phyloP scores from a whole-genome alignment of 2,888 invertebrate species.

The Morinoia aosen region DNA sequence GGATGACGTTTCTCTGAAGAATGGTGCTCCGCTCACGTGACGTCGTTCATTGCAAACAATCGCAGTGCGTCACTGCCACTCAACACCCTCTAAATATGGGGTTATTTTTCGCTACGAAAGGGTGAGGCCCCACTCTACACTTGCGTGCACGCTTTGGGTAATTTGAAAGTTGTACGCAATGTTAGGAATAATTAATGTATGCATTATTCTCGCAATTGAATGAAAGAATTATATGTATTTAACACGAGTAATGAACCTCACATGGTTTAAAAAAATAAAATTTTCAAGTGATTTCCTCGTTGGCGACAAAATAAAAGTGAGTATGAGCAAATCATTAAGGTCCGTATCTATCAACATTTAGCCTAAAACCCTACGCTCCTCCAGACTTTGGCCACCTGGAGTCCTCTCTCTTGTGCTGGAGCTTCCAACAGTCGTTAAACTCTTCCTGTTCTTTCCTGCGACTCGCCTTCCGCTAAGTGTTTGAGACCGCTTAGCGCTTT shows the following conservation, averaged over 20 bases:
- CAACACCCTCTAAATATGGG: conserved; percentile 33
- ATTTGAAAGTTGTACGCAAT: background rate
- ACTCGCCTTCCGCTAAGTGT: conserved; percentile 51
- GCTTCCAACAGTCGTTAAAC: conserved; percentile 50
- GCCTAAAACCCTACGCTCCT: background rate
- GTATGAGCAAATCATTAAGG: background rate
- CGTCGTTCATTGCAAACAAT: conserved; percentile 53
- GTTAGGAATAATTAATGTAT: background rate
- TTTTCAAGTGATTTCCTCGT: background rate
- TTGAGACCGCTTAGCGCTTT: conserved; percentile 61
- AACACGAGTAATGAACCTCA: background rate
- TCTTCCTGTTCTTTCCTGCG: conserved; percentile 45
- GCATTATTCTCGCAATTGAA: background rate
- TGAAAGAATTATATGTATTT: background rate
- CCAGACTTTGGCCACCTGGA: background rate
- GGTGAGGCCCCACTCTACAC: background rate
- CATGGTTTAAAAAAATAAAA: background rate
- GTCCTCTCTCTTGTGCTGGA: background rate
- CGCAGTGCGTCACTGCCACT: conserved; percentile 26
- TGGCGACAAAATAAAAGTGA: background rate
- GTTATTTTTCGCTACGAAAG: conserved; percentile 31
- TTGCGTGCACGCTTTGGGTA: background rate
- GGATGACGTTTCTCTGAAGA: conserved; percentile 64
- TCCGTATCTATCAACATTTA: background rate
- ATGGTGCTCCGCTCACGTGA: conserved; percentile 58